Conservation (phyloP, 2,888 invertebrate genomes). For the Deroplatys truncata region DNA sequence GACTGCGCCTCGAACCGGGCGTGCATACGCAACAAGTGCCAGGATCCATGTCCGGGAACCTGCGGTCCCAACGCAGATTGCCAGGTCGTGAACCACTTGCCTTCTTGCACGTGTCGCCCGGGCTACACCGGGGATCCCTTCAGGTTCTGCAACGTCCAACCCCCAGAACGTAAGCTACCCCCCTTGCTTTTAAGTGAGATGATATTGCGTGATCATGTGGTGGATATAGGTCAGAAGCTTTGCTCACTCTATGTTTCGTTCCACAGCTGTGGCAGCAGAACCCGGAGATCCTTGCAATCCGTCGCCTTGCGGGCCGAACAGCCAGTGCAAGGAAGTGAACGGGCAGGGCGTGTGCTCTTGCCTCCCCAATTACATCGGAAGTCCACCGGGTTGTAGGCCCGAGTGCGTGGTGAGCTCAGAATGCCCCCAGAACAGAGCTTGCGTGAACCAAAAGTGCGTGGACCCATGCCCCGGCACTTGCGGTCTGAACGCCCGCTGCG, state of each 20-base stretch:
- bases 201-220: neutral
- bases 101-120: conserved; percentile 61
- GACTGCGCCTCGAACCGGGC: conserved; percentile 68
- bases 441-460: conserved; percentile 69
- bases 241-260: conserved; percentile 38
- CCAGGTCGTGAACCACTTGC: conserved; percentile 67
- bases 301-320: conserved; percentile 48
- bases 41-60: conserved; percentile 73
- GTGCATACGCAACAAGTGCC: conserved; percentile 67
- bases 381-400: conserved; percentile 50
- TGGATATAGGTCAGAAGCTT: neutral
- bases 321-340: conserved; percentile 48
- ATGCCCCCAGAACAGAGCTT: conserved; percentile 59
- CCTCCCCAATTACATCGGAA: conserved; percentile 47
- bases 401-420: conserved; percentile 43
- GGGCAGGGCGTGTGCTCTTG: conserved; percentile 50
- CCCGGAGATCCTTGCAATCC: conserved; percentile 70
- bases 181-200: conserved; percentile 19
- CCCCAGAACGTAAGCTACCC: conserved; percentile 49
- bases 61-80: conserved; percentile 73
- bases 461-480: conserved; percentile 74
- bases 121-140: conserved; percentile 77
- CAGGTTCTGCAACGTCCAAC: conserved; percentile 52
- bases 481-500: conserved; percentile 70
- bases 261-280: conserved; percentile 53